Evolutionary conservation across 2,113 vertebrate genomes (phyloP), one percentile per base, ranked within the genome.

Genomic region (Cinclus mexicanus): DNA sequence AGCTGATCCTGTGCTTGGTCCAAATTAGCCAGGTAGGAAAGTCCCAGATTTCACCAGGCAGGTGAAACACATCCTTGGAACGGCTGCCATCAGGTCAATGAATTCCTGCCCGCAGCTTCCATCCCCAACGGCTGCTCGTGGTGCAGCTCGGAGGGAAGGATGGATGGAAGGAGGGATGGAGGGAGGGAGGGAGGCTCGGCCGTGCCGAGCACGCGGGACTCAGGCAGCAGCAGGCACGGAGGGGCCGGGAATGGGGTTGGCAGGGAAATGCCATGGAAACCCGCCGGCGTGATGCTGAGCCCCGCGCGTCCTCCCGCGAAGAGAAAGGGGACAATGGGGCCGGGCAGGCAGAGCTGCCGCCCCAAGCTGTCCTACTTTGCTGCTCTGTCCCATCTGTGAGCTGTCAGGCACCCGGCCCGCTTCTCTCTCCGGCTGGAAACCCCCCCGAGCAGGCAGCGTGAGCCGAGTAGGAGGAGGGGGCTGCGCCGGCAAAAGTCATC

Each of bases 351-450:
- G 87, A 60, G 74, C 78, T 89, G 92, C 81, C 92, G 55, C 81
- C 90, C 95, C 95, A 95, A 84, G 93, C 96, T 96, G 96, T 78
- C 96, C 96, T 96, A 95, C 93, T 97, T 97, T 87, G 93, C 89
- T 14, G 77, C 74, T 74, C 69, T 67, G 95, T 35, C 95, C 95
- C 95, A 95, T 96, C 96, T 97, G 96, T 71, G 95, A 95, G 95
- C 81, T 81, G 78, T 74, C 96, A 94, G 90, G 81, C 76, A 35
- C 50, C 20, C 14, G 41, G 55, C 24, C 4, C 6, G 49, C 89
- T 65, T 47, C 67, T 4, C 14, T 18, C 37, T 41, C 22, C 10
- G n/a, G 42, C 83, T 89, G 90, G 61, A 89, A 56, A 6, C 16
- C 35, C 80, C 82, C 11, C 31, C 0, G 26, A 21, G 6, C 78